Evolutionary conservation across 2,888 invertebrate genomes (phyloP), one percentile per base, ranked within the genome.

Genomic region (Boloria selene): DNA sequence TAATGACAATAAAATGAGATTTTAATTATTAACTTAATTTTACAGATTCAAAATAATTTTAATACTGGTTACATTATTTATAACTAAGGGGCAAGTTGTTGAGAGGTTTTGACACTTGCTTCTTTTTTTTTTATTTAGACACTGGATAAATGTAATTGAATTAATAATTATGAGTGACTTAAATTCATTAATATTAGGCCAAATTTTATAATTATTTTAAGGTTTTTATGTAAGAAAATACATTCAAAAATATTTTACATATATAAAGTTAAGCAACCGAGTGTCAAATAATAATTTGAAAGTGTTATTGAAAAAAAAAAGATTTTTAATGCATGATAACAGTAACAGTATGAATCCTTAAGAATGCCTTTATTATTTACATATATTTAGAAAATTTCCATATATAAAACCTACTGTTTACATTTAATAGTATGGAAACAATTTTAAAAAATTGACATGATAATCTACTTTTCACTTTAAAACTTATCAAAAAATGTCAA

Each of bases 31-130:
- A 38, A 18, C 17, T 42, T 18, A 17, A 42, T 44, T 7, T 10
- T 13, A 44, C 47, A 4, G 17, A 5, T 6, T 38, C 42, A 18
- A 45, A 56, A 45, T 42, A 26, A n/a, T 18, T 16, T 31, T 49
- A 59, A 59, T 59, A 59, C 59, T 49, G 59, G 17, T 59, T 17
- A 38, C 14, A 13, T 49, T 16, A 47, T 49, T 31, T 6, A 26
- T 26, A 31, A 47, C 17, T 17, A 59, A 49, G 16, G 26, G 49
- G 31, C 49, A 49, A 49, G 13, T 26, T 18, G 4, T 52, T 17
- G 22, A 22, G 4, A 26, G 17, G 18, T 7, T 7, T 22, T 14
- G 10, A 52, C 17, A 13, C 18, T 18, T 6, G 16, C 47, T 16
- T 14, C 47, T 16, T 16, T 14, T 16, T 14, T 49, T 16, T 16